phyloP scores from a whole-genome alignment of 2,113 vertebrate species.

The Delphinapterus leucas region DNA sequence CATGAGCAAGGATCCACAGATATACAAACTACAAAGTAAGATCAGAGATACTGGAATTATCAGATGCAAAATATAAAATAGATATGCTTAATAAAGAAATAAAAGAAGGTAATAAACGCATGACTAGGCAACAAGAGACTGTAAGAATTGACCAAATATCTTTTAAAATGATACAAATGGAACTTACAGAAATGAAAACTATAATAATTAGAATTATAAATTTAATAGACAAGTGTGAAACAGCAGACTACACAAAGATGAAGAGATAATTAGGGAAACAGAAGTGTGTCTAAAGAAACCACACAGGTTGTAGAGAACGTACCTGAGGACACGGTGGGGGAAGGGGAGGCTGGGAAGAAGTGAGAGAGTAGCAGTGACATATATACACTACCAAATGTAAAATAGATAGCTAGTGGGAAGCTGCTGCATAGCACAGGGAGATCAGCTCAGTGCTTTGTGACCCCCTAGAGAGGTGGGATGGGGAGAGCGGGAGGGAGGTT shows the following conservation, averaged over 20 bases:
- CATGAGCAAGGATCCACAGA: neutral
- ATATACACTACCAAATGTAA: too few relatives aligned
- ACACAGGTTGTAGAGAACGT: too few relatives aligned
- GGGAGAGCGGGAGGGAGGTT: too few relatives aligned
- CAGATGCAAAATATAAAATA: neutral
- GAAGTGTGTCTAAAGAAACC: neutral
- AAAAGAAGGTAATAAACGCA: neutral
- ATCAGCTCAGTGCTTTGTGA: too few relatives aligned
- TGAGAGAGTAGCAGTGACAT: too few relatives aligned
- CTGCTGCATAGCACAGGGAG: too few relatives aligned
- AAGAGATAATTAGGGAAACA: neutral
- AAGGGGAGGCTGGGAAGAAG: too few relatives aligned
- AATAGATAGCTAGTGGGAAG: too few relatives aligned
- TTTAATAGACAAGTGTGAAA: neutral
- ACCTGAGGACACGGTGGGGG: too few relatives aligned
- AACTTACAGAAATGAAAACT: neutral
- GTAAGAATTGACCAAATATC: neutral
- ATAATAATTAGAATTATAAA: neutral
- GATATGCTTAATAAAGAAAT: neutral
- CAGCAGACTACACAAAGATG: neutral
- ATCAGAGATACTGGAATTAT: neutral
- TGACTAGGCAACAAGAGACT: neutral
- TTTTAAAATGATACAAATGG: neutral
- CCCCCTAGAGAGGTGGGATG: too few relatives aligned
- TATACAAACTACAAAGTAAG: neutral